Evolutionary conservation across 2,797 vertebrate genomes (phyloP).

Genomic region (Epinephelus awoara): DNA sequence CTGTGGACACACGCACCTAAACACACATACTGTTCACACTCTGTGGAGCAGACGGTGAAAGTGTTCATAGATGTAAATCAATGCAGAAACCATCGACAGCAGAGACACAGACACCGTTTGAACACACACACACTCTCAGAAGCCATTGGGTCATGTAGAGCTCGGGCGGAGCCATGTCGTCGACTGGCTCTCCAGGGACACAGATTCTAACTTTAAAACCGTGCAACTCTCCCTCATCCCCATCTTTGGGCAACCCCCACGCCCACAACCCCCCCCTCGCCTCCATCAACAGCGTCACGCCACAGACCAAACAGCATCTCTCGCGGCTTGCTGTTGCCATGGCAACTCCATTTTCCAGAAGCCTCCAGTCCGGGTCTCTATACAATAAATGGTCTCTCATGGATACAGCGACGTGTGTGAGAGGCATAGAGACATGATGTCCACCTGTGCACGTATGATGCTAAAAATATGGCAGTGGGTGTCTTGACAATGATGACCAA

Average conservation of each 20-base stretch:
- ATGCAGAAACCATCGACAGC: slow-evolving; percentile 21
- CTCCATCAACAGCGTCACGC: slow-evolving; percentile 72
- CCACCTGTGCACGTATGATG: slow-evolving; percentile 44
- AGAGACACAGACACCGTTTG: slow-evolving; percentile 37
- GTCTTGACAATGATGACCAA: not conserved
- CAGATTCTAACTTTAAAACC: slow-evolving; percentile 64
- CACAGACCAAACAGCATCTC: slow-evolving; percentile 81
- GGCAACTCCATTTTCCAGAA: slow-evolving; percentile 87
- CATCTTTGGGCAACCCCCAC: slow-evolving; percentile 70
- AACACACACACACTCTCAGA: slow-evolving; percentile 15
- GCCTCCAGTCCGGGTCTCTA: slow-evolving; percentile 79
- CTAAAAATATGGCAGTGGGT: not conserved
- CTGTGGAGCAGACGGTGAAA: slow-evolving; percentile 4
- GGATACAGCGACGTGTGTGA: slow-evolving; percentile 66
- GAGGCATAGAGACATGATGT: slow-evolving; percentile 47
- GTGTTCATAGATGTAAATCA: slow-evolving; percentile 38
- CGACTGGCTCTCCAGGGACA: slow-evolving; percentile 18
- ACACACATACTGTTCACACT: slow-evolving; percentile 10
- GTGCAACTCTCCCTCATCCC: slow-evolving; percentile 23
- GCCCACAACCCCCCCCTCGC: slow-evolving; percentile 42
- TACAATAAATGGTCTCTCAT: slow-evolving; percentile 81
- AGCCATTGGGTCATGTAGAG: slow-evolving; percentile 32
- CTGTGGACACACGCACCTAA: not conserved
- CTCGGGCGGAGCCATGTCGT: slow-evolving; percentile 31
- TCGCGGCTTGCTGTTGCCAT: slow-evolving; percentile 86